Conservation (phyloP, 1,140 invertebrate species). For the Micrasema longulum region DNA sequence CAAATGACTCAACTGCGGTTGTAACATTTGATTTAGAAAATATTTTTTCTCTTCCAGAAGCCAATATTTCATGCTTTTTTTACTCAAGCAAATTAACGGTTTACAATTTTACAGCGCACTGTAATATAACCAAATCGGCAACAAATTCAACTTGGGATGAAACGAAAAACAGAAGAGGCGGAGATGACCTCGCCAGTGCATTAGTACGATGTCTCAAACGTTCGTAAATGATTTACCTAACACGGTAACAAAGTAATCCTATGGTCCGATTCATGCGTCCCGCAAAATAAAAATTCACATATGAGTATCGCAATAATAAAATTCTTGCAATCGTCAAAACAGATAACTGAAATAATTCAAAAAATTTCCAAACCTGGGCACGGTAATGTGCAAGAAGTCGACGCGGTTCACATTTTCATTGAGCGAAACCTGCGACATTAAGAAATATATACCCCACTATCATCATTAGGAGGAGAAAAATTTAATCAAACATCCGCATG, state of each 20-base stretch:
- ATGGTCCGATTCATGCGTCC: background rate
- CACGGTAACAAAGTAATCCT: background rate
- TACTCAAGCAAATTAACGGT: background rate
- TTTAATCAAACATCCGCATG: too few species aligned
- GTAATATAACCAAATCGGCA: background rate
- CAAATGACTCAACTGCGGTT: background rate
- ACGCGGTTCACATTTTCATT: background rate
- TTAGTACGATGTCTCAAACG: background rate
- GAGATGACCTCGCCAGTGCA: background rate
- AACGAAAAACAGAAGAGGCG: background rate
- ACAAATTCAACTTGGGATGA: background rate
- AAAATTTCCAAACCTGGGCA: background rate
- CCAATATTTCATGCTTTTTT: background rate
- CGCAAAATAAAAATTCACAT: background rate
- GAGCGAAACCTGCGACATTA: background rate
- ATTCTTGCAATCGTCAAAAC: background rate
- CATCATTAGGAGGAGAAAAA: background rate
- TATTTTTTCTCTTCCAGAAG: background rate
- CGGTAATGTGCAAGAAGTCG: background rate
- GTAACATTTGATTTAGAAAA: slow-evolving; percentile 1
- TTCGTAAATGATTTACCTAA: background rate
- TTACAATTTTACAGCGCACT: background rate
- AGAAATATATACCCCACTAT: background rate
- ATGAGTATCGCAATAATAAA: background rate
- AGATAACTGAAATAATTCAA: background rate